Conservation (phyloP, 2,113 vertebrate species). For the Mobula hypostoma region DNA sequence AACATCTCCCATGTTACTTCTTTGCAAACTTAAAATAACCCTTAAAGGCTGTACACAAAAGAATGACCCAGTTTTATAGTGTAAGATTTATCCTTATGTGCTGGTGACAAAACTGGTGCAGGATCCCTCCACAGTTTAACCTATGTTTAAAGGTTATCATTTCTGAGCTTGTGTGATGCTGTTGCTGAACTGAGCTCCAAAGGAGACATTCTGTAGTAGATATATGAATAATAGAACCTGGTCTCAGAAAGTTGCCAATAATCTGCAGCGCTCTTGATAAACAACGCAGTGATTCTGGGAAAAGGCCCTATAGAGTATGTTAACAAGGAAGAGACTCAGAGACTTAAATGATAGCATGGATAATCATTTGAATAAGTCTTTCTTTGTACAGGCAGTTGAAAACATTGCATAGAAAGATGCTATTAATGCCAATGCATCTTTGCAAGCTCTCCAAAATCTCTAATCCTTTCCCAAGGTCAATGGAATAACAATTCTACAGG, state of each 20-base stretch:
- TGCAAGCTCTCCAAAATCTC: neutral
- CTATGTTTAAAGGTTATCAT: too few relatives aligned
- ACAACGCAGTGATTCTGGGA: neutral
- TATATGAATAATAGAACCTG: neutral
- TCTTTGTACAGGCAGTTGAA: neutral
- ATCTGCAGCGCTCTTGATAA: neutral
- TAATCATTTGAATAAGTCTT: neutral
- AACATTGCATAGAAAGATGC: neutral
- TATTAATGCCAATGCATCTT: neutral
- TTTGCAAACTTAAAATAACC: too few relatives aligned
- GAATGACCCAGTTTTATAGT: too few relatives aligned
- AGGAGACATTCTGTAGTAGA: neutral
- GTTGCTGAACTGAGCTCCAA: neutral
- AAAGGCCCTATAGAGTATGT: neutral
- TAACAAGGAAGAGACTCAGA: neutral
- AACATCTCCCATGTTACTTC: too few relatives aligned
- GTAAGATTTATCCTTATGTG: too few relatives aligned
- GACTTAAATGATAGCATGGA: neutral
- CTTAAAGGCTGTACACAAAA: too few relatives aligned
- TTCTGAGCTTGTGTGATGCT: neutral
- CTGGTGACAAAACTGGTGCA: too few relatives aligned
- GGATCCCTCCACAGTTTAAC: too few relatives aligned
- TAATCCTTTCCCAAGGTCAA: neutral
- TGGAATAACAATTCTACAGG: neutral
- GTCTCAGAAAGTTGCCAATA: neutral